Conservation (phyloP, 2,113 vertebrate species). For the Urocitellus parryii region DNA sequence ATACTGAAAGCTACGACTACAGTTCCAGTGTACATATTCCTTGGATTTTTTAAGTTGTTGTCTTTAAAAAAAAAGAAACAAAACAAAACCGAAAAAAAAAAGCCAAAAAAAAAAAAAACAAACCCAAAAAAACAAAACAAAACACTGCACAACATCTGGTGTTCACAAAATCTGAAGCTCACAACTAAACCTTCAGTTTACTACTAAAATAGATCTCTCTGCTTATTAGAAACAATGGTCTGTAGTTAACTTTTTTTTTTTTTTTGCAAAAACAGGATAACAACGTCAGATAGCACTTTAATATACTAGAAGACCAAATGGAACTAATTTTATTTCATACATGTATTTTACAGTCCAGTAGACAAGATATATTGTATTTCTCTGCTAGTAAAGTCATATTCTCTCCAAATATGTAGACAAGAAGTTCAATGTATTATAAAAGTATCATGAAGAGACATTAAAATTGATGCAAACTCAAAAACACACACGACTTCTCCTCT, state of each 20-base stretch:
- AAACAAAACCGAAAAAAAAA: slow-evolving; percentile 59
- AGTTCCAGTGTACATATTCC: slow-evolving; percentile 95
- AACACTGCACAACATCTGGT: slow-evolving; percentile 97
- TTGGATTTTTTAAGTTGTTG: slow-evolving; percentile 80
- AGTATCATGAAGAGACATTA: slow-evolving; percentile 86
- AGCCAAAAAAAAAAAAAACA: slow-evolving; percentile 73
- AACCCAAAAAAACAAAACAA: slow-evolving; percentile 67
- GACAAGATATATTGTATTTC: slow-evolving; percentile 90
- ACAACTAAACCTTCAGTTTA: slow-evolving; percentile 99
- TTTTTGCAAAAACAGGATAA: slow-evolving; percentile 92
- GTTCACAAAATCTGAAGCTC: slow-evolving; percentile 98
- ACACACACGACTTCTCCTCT: slow-evolving; percentile 56
- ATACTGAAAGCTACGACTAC: slow-evolving; percentile 98
- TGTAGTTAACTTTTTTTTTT: slow-evolving; percentile 90
- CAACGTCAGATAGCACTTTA: slow-evolving; percentile 96
- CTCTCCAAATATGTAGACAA: slow-evolving; percentile 91
- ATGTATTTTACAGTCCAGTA: slow-evolving; percentile 95
- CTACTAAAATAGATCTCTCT: slow-evolving; percentile 99
- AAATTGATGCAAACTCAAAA: slow-evolving; percentile 82
- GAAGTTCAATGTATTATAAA: slow-evolving; percentile 86
- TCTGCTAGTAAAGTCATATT: slow-evolving; percentile 92
- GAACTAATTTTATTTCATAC: slow-evolving; percentile 95
- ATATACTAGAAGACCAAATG: slow-evolving; percentile 96
- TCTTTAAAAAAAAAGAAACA: slow-evolving; percentile 84
- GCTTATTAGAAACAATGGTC: slow-evolving; percentile 97